Evolutionary conservation across 2,888 invertebrate species (phyloP).

Genomic region (Argynnis bischoffii): DNA sequence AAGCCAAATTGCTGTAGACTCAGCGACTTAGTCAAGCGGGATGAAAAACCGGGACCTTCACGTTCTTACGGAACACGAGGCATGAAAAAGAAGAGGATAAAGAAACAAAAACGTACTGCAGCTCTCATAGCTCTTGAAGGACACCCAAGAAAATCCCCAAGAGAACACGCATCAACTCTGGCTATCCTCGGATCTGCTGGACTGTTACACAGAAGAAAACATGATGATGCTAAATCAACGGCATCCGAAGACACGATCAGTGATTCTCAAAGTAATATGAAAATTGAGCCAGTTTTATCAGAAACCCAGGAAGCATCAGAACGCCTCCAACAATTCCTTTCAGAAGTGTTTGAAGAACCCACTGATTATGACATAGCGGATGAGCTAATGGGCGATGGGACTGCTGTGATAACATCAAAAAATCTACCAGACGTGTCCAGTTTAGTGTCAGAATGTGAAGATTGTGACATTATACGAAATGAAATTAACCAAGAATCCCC

Average conservation of each 20-base stretch:
- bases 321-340: slow-evolving; percentile 69
- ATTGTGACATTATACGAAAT: slow-evolving; percentile 68
- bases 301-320: slow-evolving; percentile 67
- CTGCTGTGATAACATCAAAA: slow-evolving; percentile 60
- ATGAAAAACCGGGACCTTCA: slow-evolving; percentile 67
- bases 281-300: slow-evolving; percentile 59
- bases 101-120: slow-evolving; percentile 62
- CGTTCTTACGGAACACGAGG: slow-evolving; percentile 71
- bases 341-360: slow-evolving; percentile 72
- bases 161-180: slow-evolving; percentile 93
- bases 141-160: slow-evolving; percentile 91
- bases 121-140: slow-evolving; percentile 67
- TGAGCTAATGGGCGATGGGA: slow-evolving; percentile 64
- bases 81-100: slow-evolving; percentile 65
- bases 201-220: slow-evolving; percentile 80
- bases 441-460: slow-evolving; percentile 70
- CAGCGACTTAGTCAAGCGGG: slow-evolving; percentile 72
- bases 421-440: slow-evolving; percentile 72
- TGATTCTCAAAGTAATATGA: slow-evolving; percentile 61
- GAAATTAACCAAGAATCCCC: slow-evolving; percentile 58
- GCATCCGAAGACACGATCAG: slow-evolving; percentile 74
- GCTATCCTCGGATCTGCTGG: slow-evolving; percentile 88
- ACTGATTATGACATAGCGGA: slow-evolving; percentile 76
- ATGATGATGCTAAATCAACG: slow-evolving; percentile 73
- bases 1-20: slow-evolving; percentile 81